phyloP scores from a whole-genome alignment of 1,140 invertebrate genomes.

The Brachionus angularis region DNA sequence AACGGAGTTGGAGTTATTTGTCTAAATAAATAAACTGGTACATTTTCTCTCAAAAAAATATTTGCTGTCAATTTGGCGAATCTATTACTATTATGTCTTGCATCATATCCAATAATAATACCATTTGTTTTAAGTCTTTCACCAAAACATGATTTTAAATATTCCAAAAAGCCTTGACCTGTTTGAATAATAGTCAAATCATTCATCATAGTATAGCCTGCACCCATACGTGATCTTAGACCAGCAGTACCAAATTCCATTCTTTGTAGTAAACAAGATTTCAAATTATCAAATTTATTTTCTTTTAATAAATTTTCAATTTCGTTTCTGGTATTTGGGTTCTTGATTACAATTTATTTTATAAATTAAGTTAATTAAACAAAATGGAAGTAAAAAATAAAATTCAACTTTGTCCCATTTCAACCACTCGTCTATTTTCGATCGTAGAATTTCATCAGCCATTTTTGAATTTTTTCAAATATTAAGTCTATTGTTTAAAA shows the following conservation, averaged over 20 bases:
- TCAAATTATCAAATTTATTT: neutral
- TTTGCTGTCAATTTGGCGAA: conserved; percentile 83
- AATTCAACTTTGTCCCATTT: conserved; percentile 32
- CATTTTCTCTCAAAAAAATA: conserved; percentile 71
- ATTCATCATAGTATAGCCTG: conserved; percentile 89
- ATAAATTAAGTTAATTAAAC: too few species aligned
- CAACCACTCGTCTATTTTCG: conserved; percentile 29
- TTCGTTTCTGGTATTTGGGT: conserved; percentile 21
- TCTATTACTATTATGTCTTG: conserved; percentile 82
- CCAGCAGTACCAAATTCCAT: conserved; percentile 56
- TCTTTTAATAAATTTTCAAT: conserved; percentile 19
- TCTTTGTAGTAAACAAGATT: conserved; percentile 5
- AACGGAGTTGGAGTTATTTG: conserved; percentile 83
- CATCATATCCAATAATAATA: conserved; percentile 91
- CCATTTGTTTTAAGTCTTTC: neutral
- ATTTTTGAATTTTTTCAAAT: conserved; percentile 3
- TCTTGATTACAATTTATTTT: neutral
- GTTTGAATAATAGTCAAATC: conserved; percentile 95
- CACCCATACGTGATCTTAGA: conserved; percentile 80
- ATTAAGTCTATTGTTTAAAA: too few species aligned
- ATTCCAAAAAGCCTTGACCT: conserved; percentile 63
- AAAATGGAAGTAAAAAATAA: neutral
- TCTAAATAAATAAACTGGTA: conserved; percentile 78
- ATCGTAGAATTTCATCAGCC: neutral
- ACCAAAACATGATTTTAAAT: conserved; percentile 14